These are phyloP conservation scores for Caenorhabditis drosophilae DNA, from an alignment of 2,888 invertebrate species.

Conservation along the genomic window DNA sequence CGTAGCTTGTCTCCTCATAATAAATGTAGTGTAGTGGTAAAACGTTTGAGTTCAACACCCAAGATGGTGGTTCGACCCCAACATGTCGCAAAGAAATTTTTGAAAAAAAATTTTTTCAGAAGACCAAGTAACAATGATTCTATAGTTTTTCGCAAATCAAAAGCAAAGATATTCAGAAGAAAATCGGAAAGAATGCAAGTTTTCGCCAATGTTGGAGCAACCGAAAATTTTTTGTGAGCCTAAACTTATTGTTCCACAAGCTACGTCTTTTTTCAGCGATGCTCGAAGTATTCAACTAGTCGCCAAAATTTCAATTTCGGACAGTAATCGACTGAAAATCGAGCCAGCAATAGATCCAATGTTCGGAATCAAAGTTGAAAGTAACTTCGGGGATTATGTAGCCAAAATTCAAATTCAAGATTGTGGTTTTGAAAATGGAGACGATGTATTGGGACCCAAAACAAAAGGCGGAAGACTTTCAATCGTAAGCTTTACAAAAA, in stretches of 20 bases:
- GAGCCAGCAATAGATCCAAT: constrained; percentile 13
- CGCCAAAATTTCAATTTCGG: constrained; percentile 10
- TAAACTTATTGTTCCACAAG: too few species aligned
- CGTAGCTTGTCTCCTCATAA: too few species aligned
- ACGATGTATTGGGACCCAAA: constrained; percentile 3
- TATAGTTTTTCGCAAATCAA: too few species aligned
- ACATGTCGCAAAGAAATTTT: too few species aligned
- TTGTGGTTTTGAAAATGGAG: constrained; percentile 3
- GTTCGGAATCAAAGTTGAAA: constrained; percentile 17
- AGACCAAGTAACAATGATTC: too few species aligned
- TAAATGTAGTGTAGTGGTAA: too few species aligned
- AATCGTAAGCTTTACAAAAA: too few species aligned
- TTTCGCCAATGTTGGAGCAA: constrained; percentile 18
- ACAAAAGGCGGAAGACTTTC: not conserved
- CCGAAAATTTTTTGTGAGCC: not conserved
- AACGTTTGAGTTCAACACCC: too few species aligned
- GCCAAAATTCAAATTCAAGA: constrained; percentile 15
- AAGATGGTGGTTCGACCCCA: too few species aligned
- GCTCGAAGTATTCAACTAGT: constrained; percentile 9
- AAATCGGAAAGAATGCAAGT: too few species aligned
- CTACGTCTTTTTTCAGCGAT: constrained; percentile 19
- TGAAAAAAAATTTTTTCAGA: too few species aligned
- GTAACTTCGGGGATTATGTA: constrained; percentile 21
- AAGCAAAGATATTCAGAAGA: too few species aligned
- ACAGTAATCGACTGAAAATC: constrained; percentile 11